Conservation (phyloP, 2,888 invertebrate genomes). For the Chrysina gloriosa region DNA sequence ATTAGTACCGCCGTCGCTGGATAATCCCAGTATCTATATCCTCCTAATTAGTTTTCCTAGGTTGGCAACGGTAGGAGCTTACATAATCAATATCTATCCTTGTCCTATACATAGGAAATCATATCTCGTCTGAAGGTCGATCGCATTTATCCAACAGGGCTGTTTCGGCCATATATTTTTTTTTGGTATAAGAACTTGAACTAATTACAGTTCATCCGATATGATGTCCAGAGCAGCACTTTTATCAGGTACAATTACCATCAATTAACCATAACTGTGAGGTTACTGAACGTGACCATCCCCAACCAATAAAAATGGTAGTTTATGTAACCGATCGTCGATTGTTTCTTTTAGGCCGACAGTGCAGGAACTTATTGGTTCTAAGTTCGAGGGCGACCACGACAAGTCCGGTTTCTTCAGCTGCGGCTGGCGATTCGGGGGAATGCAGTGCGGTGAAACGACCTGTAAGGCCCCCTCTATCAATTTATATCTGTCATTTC, state of each 20-base stretch:
- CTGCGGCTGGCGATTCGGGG: constrained; percentile 24
- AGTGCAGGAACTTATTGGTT: constrained; percentile 29
- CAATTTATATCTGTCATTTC: neutral
- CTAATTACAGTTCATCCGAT: neutral
- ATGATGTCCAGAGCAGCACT: constrained; percentile 43
- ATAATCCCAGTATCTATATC: too few species aligned
- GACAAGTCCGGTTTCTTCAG: constrained; percentile 35
- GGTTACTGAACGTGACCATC: neutral
- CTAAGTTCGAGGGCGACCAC: constrained; percentile 31
- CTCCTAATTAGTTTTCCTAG: neutral
- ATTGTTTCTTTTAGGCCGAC: constrained; percentile 35
- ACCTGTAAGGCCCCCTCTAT: constrained; percentile 35
- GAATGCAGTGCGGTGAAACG: constrained; percentile 29
- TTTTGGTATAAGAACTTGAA: constrained; percentile 4
- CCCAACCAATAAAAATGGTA: constrained; percentile 7
- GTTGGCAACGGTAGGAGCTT: constrained; percentile 11
- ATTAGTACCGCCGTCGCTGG: too few species aligned
- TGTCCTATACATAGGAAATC: neutral
- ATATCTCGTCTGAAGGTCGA: neutral
- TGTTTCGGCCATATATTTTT: constrained; percentile 31
- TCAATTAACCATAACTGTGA: neutral
- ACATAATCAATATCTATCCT: constrained; percentile 31
- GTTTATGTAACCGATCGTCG: constrained; percentile 38
- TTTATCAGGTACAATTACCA: constrained; percentile 37
- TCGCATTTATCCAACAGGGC: neutral